These are phyloP conservation scores for Heliconius nattereri DNA, from an alignment of 1,140 invertebrate genomes.

Conservation along the genomic window DNA sequence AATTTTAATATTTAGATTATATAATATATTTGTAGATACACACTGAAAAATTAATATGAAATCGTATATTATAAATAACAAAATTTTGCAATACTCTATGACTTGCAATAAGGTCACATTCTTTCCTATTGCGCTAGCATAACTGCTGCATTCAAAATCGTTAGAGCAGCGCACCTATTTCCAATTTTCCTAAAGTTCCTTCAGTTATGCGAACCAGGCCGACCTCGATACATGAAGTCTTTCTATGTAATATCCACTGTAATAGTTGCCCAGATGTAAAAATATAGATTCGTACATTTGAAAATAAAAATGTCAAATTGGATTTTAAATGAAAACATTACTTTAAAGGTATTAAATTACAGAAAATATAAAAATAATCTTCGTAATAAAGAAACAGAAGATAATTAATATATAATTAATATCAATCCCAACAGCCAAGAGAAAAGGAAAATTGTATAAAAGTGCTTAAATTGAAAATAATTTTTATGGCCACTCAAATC, in stretches of 20 bases:
- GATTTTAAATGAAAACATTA: background rate
- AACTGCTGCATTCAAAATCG: conserved; percentile 37
- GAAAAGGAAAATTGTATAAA: conserved; percentile 34
- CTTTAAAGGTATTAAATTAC: background rate
- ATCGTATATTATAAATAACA: background rate
- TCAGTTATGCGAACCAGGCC: conserved; percentile 23
- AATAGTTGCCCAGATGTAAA: conserved; percentile 17
- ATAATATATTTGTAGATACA: background rate
- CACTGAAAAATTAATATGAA: background rate
- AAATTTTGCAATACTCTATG: conserved; percentile 24
- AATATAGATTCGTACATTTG: background rate
- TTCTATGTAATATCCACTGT: conserved; percentile 26
- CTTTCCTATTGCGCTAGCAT: conserved; percentile 31
- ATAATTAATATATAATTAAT: background rate
- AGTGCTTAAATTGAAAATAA: conserved; percentile 38
- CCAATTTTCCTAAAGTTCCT: conserved; percentile 39
- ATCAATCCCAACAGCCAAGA: conserved; percentile 12
- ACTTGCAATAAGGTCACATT: conserved; percentile 31
- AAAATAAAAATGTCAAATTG: no score
- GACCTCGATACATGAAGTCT: conserved; percentile 27
- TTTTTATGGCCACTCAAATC: conserved; percentile 48
- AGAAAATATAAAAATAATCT: no score
- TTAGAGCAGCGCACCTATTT: conserved; percentile 38
- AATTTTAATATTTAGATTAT: background rate
- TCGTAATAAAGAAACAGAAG: background rate